phyloP scores from a whole-genome alignment of 2,113 vertebrate species.

The Rhea americana region DNA sequence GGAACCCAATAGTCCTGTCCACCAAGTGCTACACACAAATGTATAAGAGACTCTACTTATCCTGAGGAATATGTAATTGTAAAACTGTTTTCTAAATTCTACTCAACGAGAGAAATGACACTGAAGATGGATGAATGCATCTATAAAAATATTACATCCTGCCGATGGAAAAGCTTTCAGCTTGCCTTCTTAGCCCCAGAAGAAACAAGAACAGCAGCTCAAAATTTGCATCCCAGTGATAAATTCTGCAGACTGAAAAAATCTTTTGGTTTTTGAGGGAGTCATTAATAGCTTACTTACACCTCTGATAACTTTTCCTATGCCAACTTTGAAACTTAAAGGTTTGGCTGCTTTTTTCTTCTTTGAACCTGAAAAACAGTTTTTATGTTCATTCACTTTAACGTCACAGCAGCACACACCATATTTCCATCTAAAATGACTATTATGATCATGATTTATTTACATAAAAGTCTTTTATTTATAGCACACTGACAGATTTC shows the following conservation, averaged over 20 bases:
- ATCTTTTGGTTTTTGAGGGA: rapidly evolving
- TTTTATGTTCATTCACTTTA: background rate
- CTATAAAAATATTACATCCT: rapidly evolving
- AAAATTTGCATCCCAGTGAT: rapidly evolving
- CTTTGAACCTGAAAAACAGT: conserved; percentile 83
- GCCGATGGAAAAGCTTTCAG: rapidly evolving
- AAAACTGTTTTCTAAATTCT: rapidly evolving
- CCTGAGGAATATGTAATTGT: rapidly evolving
- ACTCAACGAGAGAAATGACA: rapidly evolving
- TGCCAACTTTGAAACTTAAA: conserved; percentile 92
- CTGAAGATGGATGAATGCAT: rapidly evolving
- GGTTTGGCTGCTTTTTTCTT: conserved; percentile 95
- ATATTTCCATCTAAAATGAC: background rate
- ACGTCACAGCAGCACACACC: background rate
- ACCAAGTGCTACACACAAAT: rapidly evolving
- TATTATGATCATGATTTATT: rapidly evolving
- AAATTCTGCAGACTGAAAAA: rapidly evolving
- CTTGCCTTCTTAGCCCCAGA: rapidly evolving
- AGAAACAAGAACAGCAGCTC: background rate
- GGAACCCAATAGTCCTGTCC: rapidly evolving
- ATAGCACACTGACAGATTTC: background rate
- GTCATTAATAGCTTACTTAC: conserved; percentile 72
- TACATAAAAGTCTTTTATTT: background rate
- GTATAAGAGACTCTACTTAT: background rate
- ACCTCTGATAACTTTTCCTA: conserved; percentile 94